Evolutionary conservation across 2,113 vertebrate species (phyloP).

Genomic region (Podarcis cretensis): DNA sequence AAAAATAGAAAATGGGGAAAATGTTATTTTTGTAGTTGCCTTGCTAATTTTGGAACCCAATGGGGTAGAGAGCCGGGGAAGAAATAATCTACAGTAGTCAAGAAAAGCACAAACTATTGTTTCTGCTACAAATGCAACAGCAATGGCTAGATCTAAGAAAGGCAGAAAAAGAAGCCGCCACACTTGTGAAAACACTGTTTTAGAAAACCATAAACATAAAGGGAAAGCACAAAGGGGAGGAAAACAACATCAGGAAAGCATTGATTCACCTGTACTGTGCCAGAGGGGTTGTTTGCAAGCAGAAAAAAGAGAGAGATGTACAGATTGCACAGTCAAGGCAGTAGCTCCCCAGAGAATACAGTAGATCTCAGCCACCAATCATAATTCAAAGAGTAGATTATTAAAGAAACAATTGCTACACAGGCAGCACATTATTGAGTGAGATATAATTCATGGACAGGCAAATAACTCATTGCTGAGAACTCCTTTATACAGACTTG

Average conservation of each 20-base stretch:
- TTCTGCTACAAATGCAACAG: not conserved
- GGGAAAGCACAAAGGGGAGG: not conserved
- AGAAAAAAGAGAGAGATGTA: not conserved
- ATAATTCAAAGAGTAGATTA: not conserved
- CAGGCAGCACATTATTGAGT: not conserved
- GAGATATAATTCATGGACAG: constrained; percentile 3
- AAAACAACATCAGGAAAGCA: not conserved
- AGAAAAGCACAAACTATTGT: not conserved
- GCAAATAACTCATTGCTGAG: not conserved
- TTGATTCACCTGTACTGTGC: not conserved
- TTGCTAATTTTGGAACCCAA: not conserved
- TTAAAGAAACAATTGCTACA: constrained; percentile 7
- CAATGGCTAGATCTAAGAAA: not conserved
- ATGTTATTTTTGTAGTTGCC: not conserved
- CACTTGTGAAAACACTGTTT: not conserved
- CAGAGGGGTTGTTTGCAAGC: not conserved
- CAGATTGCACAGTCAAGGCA: not conserved
- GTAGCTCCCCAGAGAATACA: not conserved
- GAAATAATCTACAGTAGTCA: not conserved
- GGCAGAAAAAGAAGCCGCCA: not conserved
- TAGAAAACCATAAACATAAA: not conserved
- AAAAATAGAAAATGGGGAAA: not conserved
- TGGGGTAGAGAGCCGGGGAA: not conserved
- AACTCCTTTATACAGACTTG: not conserved
- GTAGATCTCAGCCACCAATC: not conserved